A percentile compares a stretch with the other conserved stretches of the same genome.
These are phyloP conservation scores for Anas platyrhynchos DNA, from an alignment of 2,113 vertebrate species.

Conservation along the genomic window DNA sequence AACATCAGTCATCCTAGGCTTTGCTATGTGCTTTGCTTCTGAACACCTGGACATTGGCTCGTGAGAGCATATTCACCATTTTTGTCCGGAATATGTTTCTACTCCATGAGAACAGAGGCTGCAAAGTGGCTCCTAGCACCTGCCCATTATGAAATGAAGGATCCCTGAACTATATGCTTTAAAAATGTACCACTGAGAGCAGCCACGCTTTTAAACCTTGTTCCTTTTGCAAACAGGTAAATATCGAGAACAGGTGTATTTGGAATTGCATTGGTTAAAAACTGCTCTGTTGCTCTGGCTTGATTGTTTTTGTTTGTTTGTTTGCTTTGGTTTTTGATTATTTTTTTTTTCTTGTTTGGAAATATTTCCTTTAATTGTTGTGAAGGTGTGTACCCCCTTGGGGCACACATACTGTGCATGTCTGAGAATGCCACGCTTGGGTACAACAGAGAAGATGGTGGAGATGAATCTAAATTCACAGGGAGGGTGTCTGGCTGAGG, in stretches of 20 bases:
- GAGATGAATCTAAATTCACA: background rate
- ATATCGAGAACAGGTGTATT: background rate
- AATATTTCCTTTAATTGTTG: background rate
- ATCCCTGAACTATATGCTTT: background rate
- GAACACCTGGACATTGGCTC: fast-evolving
- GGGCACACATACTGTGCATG: fast-evolving
- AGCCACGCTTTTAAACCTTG: too few relatives aligned
- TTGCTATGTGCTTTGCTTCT: background rate
- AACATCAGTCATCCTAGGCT: background rate
- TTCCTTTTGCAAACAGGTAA: background rate
- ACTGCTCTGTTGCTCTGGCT: background rate
- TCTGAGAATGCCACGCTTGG: background rate
- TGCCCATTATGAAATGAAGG: background rate
- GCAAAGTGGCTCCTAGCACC: background rate
- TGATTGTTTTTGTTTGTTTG: too few relatives aligned
- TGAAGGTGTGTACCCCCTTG: background rate
- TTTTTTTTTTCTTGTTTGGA: background rate
- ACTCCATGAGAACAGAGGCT: background rate
- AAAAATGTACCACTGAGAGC: background rate
- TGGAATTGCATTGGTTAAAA: background rate
- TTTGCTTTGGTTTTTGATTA: too few relatives aligned
- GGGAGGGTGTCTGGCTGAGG: background rate
- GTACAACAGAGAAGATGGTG: background rate
- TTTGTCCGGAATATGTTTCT: background rate
- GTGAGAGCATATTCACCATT: background rate